Conservation (phyloP, 2,113 vertebrate genomes). For the Cervus canadensis region DNA sequence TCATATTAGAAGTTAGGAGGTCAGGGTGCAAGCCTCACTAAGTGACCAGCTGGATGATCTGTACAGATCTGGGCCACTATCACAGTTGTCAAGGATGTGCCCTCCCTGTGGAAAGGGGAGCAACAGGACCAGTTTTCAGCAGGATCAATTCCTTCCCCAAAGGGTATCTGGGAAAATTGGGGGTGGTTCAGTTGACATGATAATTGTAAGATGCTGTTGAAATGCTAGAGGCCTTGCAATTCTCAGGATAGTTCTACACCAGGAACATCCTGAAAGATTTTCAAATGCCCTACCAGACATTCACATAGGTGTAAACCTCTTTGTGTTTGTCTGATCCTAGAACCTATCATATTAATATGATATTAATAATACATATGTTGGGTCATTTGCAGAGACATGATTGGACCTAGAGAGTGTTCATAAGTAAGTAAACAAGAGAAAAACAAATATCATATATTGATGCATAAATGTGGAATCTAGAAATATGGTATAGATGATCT, state of each 20-base stretch:
- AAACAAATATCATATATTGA: background rate
- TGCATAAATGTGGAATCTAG: background rate
- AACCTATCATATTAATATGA: background rate
- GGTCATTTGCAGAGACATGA: background rate
- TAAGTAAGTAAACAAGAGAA: background rate
- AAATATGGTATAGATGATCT: background rate
- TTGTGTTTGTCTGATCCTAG: background rate
- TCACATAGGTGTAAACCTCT: background rate
- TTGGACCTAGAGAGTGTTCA: background rate
- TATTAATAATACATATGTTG: background rate
- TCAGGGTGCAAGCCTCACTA: background rate
- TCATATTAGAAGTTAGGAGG: background rate
- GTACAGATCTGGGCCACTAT: background rate
- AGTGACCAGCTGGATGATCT: background rate
- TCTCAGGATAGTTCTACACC: background rate
- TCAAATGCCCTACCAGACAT: background rate
- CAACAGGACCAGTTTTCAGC: background rate
- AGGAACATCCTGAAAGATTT: background rate
- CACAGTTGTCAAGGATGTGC: background rate
- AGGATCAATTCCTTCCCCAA: background rate
- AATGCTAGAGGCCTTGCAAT: background rate
- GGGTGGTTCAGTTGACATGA: background rate
- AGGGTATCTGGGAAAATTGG: background rate
- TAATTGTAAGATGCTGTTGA: background rate
- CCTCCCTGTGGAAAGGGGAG: background rate